Conservation (phyloP, 30 jellyfish, hydroid and myxozoan species). For the Cassiopea andromeda region DNA sequence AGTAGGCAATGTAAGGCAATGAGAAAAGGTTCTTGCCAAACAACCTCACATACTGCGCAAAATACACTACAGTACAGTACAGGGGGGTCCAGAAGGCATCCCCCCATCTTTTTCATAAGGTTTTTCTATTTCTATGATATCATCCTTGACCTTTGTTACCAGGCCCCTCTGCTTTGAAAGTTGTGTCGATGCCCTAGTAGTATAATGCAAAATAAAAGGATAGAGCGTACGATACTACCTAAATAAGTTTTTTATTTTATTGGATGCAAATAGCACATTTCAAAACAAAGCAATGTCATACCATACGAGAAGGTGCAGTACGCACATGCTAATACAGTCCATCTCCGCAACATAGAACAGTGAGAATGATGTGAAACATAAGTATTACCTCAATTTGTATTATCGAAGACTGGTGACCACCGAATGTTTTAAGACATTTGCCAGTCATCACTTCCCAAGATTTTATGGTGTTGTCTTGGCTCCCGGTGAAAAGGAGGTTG, state of each 20-base stretch:
- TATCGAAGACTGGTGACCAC: conserved; percentile 89
- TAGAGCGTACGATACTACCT: no score
- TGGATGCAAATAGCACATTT: background rate
- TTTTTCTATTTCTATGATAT: no score
- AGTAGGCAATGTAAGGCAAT: no score
- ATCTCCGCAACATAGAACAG: background rate
- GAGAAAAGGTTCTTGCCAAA: no score
- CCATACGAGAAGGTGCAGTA: background rate
- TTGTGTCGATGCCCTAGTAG: no score
- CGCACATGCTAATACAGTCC: background rate
- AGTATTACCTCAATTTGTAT: conserved; percentile 87
- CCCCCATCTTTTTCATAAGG: no score
- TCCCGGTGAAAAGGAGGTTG: conserved; percentile 85
- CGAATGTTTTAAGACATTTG: conserved; percentile 56
- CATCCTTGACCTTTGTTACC: no score
- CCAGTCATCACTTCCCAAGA: conserved; percentile 95
- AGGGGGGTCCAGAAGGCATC: background rate
- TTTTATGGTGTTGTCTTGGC: conserved; percentile 84
- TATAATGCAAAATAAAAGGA: no score
- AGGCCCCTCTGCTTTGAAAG: no score
- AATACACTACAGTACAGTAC: background rate
- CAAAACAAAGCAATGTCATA: background rate
- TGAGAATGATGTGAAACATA: conserved; percentile 39
- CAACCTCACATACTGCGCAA: no score
- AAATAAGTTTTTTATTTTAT: no score